Evolutionary conservation across 2,888 invertebrate species (phyloP).

Genomic region (Clistopyga incitator): DNA sequence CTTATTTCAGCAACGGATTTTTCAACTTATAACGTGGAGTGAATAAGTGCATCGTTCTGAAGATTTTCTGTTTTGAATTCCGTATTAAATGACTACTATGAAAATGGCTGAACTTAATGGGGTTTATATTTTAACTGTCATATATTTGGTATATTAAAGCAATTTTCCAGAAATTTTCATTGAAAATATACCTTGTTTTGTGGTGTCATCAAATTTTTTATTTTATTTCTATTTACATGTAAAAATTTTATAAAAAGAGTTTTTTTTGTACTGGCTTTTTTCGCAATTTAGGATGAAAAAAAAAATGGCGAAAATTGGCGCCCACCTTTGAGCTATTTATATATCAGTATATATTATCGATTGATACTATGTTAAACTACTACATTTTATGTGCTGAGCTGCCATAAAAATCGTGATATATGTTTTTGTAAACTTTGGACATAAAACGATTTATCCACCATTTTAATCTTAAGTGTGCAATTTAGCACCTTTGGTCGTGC

Average conservation of each 20-base stretch:
- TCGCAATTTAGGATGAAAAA: too few relatives aligned
- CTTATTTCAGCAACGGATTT: constrained; percentile 28
- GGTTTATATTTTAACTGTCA: not conserved
- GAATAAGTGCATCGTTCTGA: not conserved
- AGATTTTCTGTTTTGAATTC: not conserved
- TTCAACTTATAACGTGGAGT: constrained; percentile 19
- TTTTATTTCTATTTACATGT: too few relatives aligned
- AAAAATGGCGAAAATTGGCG: too few relatives aligned
- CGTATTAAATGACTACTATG: not conserved
- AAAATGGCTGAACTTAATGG: not conserved
- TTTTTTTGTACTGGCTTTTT: too few relatives aligned
- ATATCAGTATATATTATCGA: not conserved
- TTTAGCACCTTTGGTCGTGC: not conserved
- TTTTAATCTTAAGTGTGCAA: not conserved
- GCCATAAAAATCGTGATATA: not conserved
- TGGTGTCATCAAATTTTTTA: too few relatives aligned
- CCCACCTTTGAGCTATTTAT: not conserved
- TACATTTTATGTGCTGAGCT: not conserved
- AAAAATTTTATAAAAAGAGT: too few relatives aligned
- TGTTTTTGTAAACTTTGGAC: not conserved
- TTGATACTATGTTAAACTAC: not conserved
- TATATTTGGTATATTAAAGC: too few relatives aligned
- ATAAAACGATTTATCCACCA: not conserved
- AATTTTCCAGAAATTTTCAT: too few relatives aligned
- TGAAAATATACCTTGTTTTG: too few relatives aligned